Percentiles rank a stretch among this genome's conserved stretches.
Evolutionary conservation across 2,797 vertebrate genomes (phyloP).

Genomic region (Ctenopoma multispine): DNA sequence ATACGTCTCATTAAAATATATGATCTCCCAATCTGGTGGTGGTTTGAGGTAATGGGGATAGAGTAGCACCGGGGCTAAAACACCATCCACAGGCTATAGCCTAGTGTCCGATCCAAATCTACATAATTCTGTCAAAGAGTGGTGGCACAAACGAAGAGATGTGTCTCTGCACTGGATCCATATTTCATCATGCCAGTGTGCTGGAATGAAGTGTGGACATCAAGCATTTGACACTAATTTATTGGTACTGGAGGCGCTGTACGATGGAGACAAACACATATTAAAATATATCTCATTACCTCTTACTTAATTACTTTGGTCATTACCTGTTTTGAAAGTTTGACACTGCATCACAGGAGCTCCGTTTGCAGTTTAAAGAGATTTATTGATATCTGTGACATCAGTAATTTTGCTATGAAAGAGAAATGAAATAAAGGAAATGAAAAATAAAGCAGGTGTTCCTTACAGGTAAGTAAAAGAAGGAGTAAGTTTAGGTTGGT

Average conservation of each 20-base stretch:
- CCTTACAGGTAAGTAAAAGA: background rate
- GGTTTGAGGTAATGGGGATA: slow-evolving; percentile 81
- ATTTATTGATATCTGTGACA: background rate
- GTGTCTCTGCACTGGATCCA: slow-evolving; percentile 28
- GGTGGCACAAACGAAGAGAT: slow-evolving; percentile 44
- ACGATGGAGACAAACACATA: background rate
- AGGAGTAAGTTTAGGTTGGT: background rate
- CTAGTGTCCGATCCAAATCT: slow-evolving; percentile 55
- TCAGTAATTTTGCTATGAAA: background rate
- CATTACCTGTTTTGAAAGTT: background rate
- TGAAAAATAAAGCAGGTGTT: slow-evolving; percentile 1
- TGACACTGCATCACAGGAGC: background rate
- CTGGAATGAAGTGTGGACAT: slow-evolving; percentile 33
- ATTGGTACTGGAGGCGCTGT: background rate
- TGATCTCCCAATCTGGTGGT: slow-evolving; percentile 84
- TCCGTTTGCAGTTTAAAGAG: background rate
- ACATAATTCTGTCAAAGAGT: slow-evolving; percentile 52
- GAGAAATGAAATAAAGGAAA: background rate
- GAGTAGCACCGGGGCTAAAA: slow-evolving; percentile 71
- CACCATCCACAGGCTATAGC: slow-evolving; percentile 63
- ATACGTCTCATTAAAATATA: slow-evolving; percentile 90
- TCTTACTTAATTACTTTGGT: background rate
- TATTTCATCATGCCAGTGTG: slow-evolving; percentile 18
- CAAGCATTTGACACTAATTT: slow-evolving; percentile 49
- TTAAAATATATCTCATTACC: background rate